These are phyloP conservation scores for Lordiphosa collinella DNA, from an alignment of 1,140 invertebrate genomes.

Conservation along the genomic window DNA sequence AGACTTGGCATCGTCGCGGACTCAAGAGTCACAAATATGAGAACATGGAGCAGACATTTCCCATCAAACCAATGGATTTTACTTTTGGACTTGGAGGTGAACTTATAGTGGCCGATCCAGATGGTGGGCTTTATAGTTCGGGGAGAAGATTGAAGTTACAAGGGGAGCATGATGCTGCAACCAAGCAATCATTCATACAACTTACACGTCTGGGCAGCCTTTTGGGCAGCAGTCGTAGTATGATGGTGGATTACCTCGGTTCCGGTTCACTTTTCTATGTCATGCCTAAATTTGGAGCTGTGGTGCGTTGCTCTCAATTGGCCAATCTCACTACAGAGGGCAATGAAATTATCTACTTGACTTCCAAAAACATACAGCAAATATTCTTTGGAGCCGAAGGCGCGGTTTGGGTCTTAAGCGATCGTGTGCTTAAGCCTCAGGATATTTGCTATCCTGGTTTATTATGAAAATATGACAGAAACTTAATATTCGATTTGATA, in stretches of 20 bases:
- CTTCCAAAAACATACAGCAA: conserved; percentile 69
- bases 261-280: conserved; percentile 62
- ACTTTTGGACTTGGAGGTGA: conserved; percentile 47
- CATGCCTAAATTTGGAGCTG: conserved; percentile 66
- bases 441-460: conserved; percentile 66
- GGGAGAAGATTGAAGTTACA: conserved; percentile 23
- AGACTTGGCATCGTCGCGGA: conserved; percentile 48
- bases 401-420: conserved; percentile 70
- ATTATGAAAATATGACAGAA: not conserved
- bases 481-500: too few species aligned
- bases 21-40: conserved; percentile 58
- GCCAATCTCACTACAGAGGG: conserved; percentile 61
- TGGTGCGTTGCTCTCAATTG: conserved; percentile 57
- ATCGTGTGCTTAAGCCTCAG: conserved; percentile 50
- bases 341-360: conserved; percentile 73
- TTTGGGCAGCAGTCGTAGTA: conserved; percentile 54
- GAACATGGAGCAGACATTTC: conserved; percentile 49
- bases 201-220: conserved; percentile 54
- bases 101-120: conserved; percentile 51
- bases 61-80: conserved; percentile 62
- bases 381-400: conserved; percentile 64
- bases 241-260: conserved; percentile 55
- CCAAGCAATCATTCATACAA: conserved; percentile 17
- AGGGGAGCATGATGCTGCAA: not conserved
- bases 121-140: conserved; percentile 58